Base-by-base conservation (phyloP, 2,113 vertebrate species). In the Mustelus asterias region DNA sequence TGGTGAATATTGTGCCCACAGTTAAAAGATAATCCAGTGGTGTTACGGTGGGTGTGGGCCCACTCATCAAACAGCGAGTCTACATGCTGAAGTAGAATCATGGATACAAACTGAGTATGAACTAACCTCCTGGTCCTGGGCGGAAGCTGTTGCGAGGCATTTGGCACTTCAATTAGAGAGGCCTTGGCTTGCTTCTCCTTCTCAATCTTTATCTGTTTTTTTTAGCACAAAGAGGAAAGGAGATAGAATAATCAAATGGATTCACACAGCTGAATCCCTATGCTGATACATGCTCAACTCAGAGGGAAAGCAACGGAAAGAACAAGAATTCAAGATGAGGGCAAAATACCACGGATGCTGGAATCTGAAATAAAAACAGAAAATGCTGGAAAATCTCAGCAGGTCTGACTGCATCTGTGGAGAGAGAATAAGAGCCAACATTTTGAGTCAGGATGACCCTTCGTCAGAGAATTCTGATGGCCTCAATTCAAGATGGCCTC, bases 121-220 rank as follows among this genome's bases (percentile, higher is more conserved):
- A 78, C 96, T 83, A 96, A 98, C 98, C 98, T 98, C 97, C 98
- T 97, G n/a, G 97, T 92, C 94, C 98, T 97, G 67, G 96, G 70
- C 76, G 97, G 97, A 96, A 97, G 97, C 96, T 97, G 97, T 96
- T 98, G 97, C 96, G 97, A 97, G 3, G 96, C 97, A 9, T 97
- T 96, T 92, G 96, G 97, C 96, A 97, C 97, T 96, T 98, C 98
- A 96, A 98, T 98, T n/a, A 96, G 95, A 96, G 97, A 97, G 70
- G 97, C 96, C 96, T 96, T 96, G 69, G 96, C 96, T 58, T 96
- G 97, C 97, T 98, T 98, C 97, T 97, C 97, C 95, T 97, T 98
- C 97, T 98, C 97, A 54, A 96, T 97, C 96, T 97, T 98, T 97
- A 98, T 96, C 98, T 98, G 96, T 54, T 86, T 58, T 88, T 88